Evolutionary conservation across 2,888 invertebrate species (phyloP), one percentile per base, ranked within the genome.

Genomic region (Embidobia sp.): DNA sequence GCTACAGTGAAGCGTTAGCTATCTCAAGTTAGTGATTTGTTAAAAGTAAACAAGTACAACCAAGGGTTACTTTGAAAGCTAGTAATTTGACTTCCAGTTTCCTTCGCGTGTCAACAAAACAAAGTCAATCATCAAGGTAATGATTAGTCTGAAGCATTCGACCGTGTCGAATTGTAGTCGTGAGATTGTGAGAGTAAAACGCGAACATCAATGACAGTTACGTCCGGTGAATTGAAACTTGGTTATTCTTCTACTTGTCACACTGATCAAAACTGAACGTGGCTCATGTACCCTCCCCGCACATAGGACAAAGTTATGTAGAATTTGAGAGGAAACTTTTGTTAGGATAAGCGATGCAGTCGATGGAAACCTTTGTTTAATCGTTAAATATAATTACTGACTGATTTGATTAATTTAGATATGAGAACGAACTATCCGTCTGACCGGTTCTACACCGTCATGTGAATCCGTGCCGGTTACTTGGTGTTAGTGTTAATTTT

Each of bases 221-320:
- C 40, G 57, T 63, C 75, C 80, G 81, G 81, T 80, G 82, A 79
- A 80, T 78, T 73, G 22, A 70, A 61, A 33, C 48, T 66, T 74
- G 66, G 76, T 83, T 77, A 81, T 78, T 76, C 55, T 35, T 78
- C 66, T 79, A 57, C 78, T 57, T 77, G 77, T 78, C 79, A 73
- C 73, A 78, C 72, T 66, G 69, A 70, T 70, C 72, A 67, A 73
- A 57, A 31, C 72, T 79, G 70, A 53, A 80, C 79, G 82, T 85
- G 85, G 84, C 84, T 86, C 81, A 83, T 87, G 85, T 87, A 85
- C 85, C 86, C 85, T 89, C 84, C 86, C 87, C 88, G 88, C 88
- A 85, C 85, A 85, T 87, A 88, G 87, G 87, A 87, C 84, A 87
- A 83, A 63, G 75, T 75, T 80, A 67, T 72, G 33, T 69, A 67